Evolutionary conservation across 1,140 invertebrate genomes (phyloP).

Genomic region (Megalopta genalis): DNA sequence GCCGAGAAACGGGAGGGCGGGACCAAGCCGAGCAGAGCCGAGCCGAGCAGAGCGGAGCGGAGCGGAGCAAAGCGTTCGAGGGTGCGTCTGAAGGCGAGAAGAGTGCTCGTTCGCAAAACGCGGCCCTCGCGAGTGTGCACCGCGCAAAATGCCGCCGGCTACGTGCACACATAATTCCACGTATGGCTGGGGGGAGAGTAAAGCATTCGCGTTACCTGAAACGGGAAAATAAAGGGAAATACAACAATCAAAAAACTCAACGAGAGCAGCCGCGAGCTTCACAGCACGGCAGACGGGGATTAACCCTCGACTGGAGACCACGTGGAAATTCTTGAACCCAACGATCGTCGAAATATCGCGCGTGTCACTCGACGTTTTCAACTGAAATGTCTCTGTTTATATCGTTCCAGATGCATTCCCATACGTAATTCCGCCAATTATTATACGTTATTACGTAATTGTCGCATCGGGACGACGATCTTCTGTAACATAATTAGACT

Average conservation of each 20-base stretch:
- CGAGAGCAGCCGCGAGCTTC: neutral
- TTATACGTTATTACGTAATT: too few relatives aligned
- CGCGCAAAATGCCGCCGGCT: neutral
- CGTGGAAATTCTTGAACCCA: too few relatives aligned
- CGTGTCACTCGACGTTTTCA: too few relatives aligned
- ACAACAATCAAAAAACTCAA: neutral
- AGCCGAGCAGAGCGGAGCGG: too few relatives aligned
- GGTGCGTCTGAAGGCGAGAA: slow-evolving; percentile 18
- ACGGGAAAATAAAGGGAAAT: neutral
- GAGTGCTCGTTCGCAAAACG: slow-evolving; percentile 32
- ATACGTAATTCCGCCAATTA: too few relatives aligned
- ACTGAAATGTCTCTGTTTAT: too few relatives aligned
- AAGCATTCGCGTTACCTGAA: neutral
- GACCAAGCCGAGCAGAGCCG: neutral
- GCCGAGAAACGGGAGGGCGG: neutral
- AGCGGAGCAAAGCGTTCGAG: neutral
- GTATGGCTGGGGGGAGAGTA: neutral
- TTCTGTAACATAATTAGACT: too few relatives aligned
- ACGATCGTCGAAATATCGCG: too few relatives aligned
- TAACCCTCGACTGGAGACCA: too few relatives aligned
- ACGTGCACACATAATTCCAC: slow-evolving; percentile 17
- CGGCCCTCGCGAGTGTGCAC: neutral
- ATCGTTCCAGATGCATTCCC: too few relatives aligned
- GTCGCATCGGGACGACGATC: too few relatives aligned
- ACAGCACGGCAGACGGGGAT: too few relatives aligned